phyloP scores from a whole-genome alignment of 1,140 invertebrate species.

The Drosophila suzukii region DNA sequence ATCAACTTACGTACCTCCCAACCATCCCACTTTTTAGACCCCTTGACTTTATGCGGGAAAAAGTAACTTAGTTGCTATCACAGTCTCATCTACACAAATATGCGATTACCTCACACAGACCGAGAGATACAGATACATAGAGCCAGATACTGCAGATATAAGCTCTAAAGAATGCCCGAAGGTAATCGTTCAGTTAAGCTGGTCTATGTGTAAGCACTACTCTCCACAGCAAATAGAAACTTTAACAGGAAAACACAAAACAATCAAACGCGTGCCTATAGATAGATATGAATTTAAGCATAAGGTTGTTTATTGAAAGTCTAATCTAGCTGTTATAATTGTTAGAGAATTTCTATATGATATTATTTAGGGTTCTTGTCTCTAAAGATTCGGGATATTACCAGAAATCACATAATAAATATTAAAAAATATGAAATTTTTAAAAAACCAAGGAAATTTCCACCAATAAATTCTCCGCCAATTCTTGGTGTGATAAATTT shows the following conservation, averaged over 20 bases:
- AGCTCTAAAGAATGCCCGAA: slow-evolving; percentile 20
- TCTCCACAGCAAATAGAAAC: slow-evolving; percentile 18
- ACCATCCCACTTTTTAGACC: slow-evolving; percentile 9
- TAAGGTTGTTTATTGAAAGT: too few species aligned
- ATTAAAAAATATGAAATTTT: too few species aligned
- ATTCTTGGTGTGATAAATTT: too few species aligned
- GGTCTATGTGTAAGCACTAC: slow-evolving; percentile 1
- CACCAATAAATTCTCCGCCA: too few species aligned
- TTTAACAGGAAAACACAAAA: slow-evolving; percentile 13
- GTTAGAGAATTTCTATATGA: too few species aligned
- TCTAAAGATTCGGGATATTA: too few species aligned
- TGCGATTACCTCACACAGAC: slow-evolving; percentile 42
- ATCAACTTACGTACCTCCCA: slow-evolving; percentile 5
- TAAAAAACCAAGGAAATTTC: too few species aligned
- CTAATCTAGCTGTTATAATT: too few species aligned
- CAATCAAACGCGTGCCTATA: slow-evolving; percentile 1
- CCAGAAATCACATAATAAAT: too few species aligned
- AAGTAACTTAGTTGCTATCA: slow-evolving; percentile 54
- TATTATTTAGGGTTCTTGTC: too few species aligned
- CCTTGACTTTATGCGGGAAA: slow-evolving; percentile 13
- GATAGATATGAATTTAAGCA: not conserved
- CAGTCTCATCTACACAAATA: slow-evolving; percentile 74
- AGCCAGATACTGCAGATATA: slow-evolving; percentile 25
- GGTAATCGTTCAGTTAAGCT: slow-evolving; percentile 11
- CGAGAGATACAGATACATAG: slow-evolving; percentile 19